Evolutionary conservation across 2,113 vertebrate species (phyloP).

Genomic region (Hippopotamus amphibius): DNA sequence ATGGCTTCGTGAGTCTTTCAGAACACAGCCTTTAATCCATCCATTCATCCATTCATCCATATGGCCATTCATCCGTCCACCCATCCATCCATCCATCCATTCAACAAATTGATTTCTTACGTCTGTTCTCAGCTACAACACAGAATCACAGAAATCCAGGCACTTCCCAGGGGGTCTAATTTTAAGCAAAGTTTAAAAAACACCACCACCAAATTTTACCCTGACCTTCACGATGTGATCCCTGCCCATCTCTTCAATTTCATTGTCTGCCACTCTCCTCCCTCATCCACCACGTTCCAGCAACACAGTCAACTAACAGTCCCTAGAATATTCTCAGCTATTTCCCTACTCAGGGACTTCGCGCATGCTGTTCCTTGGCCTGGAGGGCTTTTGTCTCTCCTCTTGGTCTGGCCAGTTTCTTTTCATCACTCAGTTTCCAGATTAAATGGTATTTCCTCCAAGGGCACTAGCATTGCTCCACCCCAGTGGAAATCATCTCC

Average conservation of each 20-base stretch:
- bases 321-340: background rate
- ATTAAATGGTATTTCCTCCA: background rate
- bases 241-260: background rate
- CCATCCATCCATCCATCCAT: background rate
- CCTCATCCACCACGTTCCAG: background rate
- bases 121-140: background rate
- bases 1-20: background rate
- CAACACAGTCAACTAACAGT: background rate
- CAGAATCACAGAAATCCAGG: background rate
- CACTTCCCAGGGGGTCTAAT: background rate
- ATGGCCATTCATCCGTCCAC: background rate
- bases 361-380: accelerated
- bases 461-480: background rate
- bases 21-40: background rate
- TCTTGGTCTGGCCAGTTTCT: background rate
- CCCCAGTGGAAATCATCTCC: background rate
- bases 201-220: accelerated
- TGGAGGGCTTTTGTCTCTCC: background rate
- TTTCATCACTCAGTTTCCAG: background rate
- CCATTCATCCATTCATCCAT: background rate
- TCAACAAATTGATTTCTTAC: background rate
- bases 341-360: background rate
- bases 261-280: background rate
- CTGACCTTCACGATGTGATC: accelerated
- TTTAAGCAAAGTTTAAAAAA: background rate